A percentile compares a stretch with the other conserved stretches of the same genome.
Evolutionary conservation across 2,113 vertebrate genomes (phyloP).

Genomic region (Boleophthalmus pectinirostris): DNA sequence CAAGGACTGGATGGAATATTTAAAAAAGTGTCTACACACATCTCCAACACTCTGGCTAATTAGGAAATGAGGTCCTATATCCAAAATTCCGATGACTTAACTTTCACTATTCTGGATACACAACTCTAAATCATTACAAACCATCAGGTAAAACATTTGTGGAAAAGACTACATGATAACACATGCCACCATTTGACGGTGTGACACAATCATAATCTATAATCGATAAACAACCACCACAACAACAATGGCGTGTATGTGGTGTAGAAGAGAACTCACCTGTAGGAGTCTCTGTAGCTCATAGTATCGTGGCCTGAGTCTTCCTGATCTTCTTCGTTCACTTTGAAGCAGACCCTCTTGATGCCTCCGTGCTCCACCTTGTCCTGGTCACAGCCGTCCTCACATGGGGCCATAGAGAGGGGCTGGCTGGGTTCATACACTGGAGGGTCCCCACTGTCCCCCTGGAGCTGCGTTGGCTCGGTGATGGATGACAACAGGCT

Average conservation of each 20-base stretch:
- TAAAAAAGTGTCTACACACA: no score
- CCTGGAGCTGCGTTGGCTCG: constrained; percentile 83
- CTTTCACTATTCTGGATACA: neutral
- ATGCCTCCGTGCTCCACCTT: constrained; percentile 85
- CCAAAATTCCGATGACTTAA: neutral
- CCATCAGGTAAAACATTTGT: neutral
- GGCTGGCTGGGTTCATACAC: constrained; percentile 78
- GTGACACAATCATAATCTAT: neutral
- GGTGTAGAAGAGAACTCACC: constrained; percentile 78
- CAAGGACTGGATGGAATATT: no score
- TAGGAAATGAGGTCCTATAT: no score
- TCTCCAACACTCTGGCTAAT: no score
- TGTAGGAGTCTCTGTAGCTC: constrained; percentile 98
- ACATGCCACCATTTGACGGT: neutral
- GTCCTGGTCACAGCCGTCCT: constrained; percentile 87
- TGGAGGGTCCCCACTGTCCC: constrained; percentile 79
- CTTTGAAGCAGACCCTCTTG: constrained; percentile 97
- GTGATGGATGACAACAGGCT: constrained; percentile 96
- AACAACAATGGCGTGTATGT: no score
- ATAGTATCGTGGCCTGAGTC: constrained; percentile 98
- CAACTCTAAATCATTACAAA: neutral
- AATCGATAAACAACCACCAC: no score
- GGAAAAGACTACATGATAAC: no score
- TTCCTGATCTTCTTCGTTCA: constrained; percentile 96
- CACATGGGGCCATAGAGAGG: constrained; percentile 75